Base-by-base conservation (phyloP, 2,888 invertebrate species). In the Zaprionus obscuricornis region DNA sequence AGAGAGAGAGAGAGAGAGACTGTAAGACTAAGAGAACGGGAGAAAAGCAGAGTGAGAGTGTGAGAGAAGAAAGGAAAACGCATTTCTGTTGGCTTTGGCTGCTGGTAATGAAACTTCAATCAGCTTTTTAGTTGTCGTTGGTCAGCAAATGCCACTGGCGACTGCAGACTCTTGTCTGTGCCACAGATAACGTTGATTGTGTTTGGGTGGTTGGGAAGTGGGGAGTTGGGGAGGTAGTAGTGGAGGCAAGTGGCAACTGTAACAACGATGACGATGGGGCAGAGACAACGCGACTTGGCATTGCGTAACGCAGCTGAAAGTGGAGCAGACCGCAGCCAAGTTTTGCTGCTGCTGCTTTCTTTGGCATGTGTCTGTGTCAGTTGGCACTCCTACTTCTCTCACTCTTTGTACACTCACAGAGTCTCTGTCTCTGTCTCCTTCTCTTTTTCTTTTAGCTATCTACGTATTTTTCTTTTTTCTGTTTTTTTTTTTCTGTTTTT, bases 31-130 rank as follows among this genome's bases (percentile, higher is more conserved):
- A n/a, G 17, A 24, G n/a, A n/a, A 5, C 2, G 13, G n/a, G 31
- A 29, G 18, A 3, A 14, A 1, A 29, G 29, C n/a, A 11, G 5
- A n/a, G 3, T 14, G 7, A 22, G 22, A 22, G 22, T 5, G 22
- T 22, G 7, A 22, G 24, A 14, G 46, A 14, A 17, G 40, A 8
- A 33, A 6, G 18, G 36, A 18, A 36, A 49, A 50, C 55, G 57
- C 76, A 77, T 77, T 74, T 74, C 74, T 56, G 43, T 1, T 18
- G 13, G 46, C 43, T 37, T 54, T 37, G 54, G 31, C 42, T 39
- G n/a, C 36, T 71, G 83, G 81, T 83, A 82, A 82, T 82, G 82
- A 82, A 82, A 81, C 83, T 76, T 63, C 74, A 71, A 77, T 81
- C 66, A 76, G 52, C 52, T n/a, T n/a, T n/a, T n/a, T n/a, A n/a